phyloP scores from a whole-genome alignment of 2,113 vertebrate genomes.

The Pygoscelis antarcticus region DNA sequence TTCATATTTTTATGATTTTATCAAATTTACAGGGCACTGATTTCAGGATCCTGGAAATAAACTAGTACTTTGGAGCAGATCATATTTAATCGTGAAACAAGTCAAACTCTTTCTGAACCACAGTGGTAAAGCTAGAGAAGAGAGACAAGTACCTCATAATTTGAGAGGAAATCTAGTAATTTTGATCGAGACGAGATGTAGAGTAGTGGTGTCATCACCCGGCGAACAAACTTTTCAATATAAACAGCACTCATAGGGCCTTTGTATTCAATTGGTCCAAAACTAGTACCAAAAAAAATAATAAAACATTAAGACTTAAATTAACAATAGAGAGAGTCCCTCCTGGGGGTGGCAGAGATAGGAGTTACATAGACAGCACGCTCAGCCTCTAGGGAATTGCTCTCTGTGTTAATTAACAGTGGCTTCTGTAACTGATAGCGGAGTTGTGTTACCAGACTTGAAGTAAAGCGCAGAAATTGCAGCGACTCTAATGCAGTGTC shows the following conservation, averaged over 20 bases:
- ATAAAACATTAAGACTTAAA: conserved; percentile 63
- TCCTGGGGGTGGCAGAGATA: not conserved
- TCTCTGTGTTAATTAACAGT: not conserved
- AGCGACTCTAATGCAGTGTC: not conserved
- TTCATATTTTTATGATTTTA: not conserved
- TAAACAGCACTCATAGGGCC: conserved; percentile 91
- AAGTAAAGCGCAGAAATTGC: not conserved
- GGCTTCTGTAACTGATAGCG: not conserved
- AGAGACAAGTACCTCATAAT: conserved; percentile 87
- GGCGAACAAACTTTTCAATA: conserved; percentile 91
- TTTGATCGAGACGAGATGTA: conserved; percentile 89
- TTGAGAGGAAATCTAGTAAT: conserved; percentile 89
- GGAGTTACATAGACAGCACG: conserved; percentile 1
- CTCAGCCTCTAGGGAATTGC: not conserved
- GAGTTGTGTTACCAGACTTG: not conserved
- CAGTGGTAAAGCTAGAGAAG: conserved; percentile 57
- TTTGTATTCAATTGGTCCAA: conserved; percentile 96
- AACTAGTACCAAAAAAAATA: conserved; percentile 81
- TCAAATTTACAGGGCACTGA: conserved; percentile 1
- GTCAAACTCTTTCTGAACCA: conserved; percentile 47
- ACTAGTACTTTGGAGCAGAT: not conserved
- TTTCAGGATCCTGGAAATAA: conserved; percentile 22
- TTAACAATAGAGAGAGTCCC: conserved; percentile 5
- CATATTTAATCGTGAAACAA: conserved; percentile 16
- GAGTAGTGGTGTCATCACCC: conserved; percentile 90